Percentiles rank a stretch among this genome's conserved stretches.
Evolutionary conservation across 2,113 vertebrate genomes (phyloP).

Genomic region (Vimba vimba): DNA sequence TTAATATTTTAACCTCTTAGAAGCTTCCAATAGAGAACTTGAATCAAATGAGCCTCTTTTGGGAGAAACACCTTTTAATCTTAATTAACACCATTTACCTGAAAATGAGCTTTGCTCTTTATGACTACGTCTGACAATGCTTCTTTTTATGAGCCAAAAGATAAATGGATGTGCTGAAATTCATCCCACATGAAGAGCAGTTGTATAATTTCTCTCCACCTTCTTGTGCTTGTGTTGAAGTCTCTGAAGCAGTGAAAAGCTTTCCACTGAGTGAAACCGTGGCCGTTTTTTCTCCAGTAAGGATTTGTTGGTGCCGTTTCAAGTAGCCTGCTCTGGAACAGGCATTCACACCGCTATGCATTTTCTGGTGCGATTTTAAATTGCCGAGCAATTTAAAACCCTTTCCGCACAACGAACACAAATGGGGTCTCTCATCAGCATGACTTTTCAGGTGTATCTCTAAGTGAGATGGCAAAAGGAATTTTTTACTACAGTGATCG

Average conservation of each 20-base stretch:
- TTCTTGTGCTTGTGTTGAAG: not conserved
- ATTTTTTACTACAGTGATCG: not conserved
- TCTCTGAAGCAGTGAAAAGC: not conserved
- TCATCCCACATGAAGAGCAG: conserved; percentile 9
- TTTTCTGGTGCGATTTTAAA: not conserved
- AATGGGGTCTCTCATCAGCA: not conserved
- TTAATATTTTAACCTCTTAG: not conserved
- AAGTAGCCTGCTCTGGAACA: not conserved
- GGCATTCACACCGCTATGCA: not conserved
- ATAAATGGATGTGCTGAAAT: not conserved
- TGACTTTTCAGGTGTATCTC: not conserved
- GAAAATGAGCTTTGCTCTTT: not conserved
- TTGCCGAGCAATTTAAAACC: not conserved
- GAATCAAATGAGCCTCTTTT: not conserved
- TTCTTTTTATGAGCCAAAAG: conserved; percentile 10
- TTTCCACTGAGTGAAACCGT: not conserved
- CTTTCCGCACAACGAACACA: conserved; percentile 1
- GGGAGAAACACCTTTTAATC: not conserved
- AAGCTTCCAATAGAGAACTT: not conserved
- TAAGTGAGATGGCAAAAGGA: conserved; percentile 1
- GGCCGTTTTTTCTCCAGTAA: not conserved
- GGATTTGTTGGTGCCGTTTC: not conserved
- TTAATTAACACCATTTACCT: not conserved
- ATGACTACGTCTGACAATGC: not conserved
- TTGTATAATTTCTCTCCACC: not conserved